Evolutionary conservation across 2,113 vertebrate species (phyloP).

Genomic region (Brachyhypopomus gauderio): DNA sequence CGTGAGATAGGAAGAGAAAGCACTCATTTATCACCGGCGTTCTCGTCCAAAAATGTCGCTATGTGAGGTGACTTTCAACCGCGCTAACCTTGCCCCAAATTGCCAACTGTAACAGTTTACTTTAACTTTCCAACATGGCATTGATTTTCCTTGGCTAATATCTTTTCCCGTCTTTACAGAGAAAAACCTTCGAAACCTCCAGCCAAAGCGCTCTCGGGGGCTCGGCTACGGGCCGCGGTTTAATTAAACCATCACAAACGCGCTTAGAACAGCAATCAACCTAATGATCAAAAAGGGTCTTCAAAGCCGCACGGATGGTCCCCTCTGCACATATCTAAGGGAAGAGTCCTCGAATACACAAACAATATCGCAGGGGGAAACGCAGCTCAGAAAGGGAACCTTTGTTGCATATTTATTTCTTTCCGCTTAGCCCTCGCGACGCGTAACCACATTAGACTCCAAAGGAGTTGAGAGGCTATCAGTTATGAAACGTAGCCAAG

Average conservation of each 20-base stretch:
- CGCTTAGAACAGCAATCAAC: conserved; percentile 60
- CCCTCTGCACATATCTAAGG: conserved; percentile 52
- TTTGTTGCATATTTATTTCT: conserved; percentile 14
- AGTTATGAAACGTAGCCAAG: conserved; percentile 54
- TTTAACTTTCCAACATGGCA: conserved; percentile 37
- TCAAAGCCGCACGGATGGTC: conserved; percentile 56
- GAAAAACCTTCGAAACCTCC: conserved; percentile 48
- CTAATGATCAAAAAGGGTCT: conserved; percentile 60
- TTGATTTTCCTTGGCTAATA: conserved; percentile 32
- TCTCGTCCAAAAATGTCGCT: conserved; percentile 52
- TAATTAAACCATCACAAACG: conserved; percentile 62
- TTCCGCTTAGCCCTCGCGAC: conserved; percentile 6
- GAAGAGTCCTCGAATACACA: conserved; percentile 52
- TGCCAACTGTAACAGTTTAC: conserved; percentile 52
- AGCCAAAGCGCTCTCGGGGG: conserved; percentile 41
- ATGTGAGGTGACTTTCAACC: conserved; percentile 60
- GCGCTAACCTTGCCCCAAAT: conserved; percentile 63
- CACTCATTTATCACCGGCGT: conserved; percentile 54
- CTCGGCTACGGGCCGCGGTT: conserved; percentile 49
- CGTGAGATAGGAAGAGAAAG: conserved; percentile 30
- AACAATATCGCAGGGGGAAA: conserved; percentile 41
- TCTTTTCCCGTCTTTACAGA: conserved; percentile 24
- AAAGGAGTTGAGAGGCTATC: conserved; percentile 46
- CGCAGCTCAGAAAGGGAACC: conserved; percentile 15
- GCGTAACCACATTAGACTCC: conserved; percentile 30